Base-by-base conservation (phyloP, 2,888 invertebrate species). In the Malthinus seriepunctatus region DNA sequence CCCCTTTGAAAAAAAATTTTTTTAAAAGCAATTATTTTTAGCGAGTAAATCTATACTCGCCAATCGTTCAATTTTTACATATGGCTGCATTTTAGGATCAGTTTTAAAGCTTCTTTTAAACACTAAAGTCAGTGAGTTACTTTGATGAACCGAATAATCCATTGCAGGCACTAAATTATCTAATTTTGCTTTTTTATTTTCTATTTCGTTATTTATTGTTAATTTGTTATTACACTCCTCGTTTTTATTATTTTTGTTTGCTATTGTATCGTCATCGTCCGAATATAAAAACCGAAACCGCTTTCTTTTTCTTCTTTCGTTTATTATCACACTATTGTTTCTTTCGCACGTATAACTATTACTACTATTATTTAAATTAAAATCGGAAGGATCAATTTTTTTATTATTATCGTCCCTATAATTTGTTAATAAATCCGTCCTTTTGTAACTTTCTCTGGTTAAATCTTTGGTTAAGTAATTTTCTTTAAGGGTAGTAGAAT, bases 71-170 rank as follows among this genome's bases (percentile, higher is more conserved):
- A 67, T 49, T 49, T 50, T 57, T 11, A 67, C 67, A 50, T 55
- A 61, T 1, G 67, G 67, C 34, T 66, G 63, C 51, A 63, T 54
- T 33, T 46, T 58, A 23, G 57, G 52, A 51, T 63, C 63, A 39
- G 51, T 64, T 48, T 62, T 67, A 50, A 59, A 37, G 38, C 60
- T 61, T 37, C 65, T 49, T 42, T 65, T 67, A 37, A 67, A 59
- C 10, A 67, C 61, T 52, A 67, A 55, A 9, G 64, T 62, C 31
- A 67, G 55, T 12, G 61, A 63, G 38, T 63, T 64, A 35, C 65
- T 56, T 39, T 63, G 64, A 38, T 61, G 61, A 3, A 67, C 65
- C 11, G 67, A 67, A 46, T 67, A 67, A 49, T 56, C 62, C 44
- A 54, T 9, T 2, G 46, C 12, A 37, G 47, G 44, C 44, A 45